A percentile compares a stretch with the other conserved stretches of the same genome.
Evolutionary conservation across 2,797 vertebrate genomes (phyloP).

Genomic region (Adelosebastes latens): DNA sequence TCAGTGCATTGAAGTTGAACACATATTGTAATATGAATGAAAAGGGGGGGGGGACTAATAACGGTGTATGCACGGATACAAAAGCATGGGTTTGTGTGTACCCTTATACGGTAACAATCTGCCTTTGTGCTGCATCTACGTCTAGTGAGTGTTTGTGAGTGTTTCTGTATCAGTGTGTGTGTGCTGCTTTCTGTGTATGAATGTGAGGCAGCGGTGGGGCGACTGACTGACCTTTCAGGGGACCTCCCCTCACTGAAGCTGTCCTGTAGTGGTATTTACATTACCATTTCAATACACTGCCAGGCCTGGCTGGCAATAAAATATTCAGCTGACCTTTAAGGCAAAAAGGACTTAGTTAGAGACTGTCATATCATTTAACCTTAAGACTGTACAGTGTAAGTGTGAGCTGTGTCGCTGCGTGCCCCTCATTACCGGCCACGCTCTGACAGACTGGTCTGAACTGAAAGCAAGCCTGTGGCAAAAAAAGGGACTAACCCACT

Average conservation of each 20-base stretch:
- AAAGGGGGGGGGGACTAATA: slow-evolving; percentile 36
- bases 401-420: slow-evolving; percentile 66
- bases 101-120: neutral
- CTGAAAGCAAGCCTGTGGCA: slow-evolving; percentile 67
- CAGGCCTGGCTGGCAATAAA: slow-evolving; percentile 77
- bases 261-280: slow-evolving; percentile 84
- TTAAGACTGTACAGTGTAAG: slow-evolving; percentile 77
- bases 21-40: slow-evolving; percentile 45
- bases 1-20: slow-evolving; percentile 42
- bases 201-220: slow-evolving; percentile 41
- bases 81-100: slow-evolving; percentile 9
- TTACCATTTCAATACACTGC: slow-evolving; percentile 86
- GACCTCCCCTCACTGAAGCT: slow-evolving; percentile 76
- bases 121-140: slow-evolving; percentile 11
- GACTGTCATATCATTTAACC: slow-evolving; percentile 86
- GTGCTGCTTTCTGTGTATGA: slow-evolving; percentile 22
- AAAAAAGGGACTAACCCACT: slow-evolving; percentile 57
- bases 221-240: slow-evolving; percentile 79
- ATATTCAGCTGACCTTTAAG: slow-evolving; percentile 87
- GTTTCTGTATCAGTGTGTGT: neutral
- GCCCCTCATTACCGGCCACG: slow-evolving; percentile 80
- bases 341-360: slow-evolving; percentile 79
- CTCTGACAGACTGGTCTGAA: slow-evolving; percentile 71
- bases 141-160: neutral
- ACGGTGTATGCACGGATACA: slow-evolving; percentile 24